Conservation (phyloP, 2,113 vertebrate species). For the Origma solitaria region DNA sequence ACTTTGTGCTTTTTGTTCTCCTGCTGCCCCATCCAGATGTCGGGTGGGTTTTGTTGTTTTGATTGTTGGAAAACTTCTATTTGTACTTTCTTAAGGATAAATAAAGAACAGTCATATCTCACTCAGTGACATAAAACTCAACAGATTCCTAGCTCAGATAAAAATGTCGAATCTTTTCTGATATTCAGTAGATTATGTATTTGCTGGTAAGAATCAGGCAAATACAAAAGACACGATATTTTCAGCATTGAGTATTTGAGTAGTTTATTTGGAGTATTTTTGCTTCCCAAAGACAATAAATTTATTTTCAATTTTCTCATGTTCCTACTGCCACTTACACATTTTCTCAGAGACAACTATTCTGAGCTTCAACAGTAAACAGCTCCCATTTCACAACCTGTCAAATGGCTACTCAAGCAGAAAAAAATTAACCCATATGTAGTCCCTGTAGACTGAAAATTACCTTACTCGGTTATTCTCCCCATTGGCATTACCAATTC, state of each 20-base stretch:
- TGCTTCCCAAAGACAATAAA: background rate
- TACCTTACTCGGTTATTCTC: background rate
- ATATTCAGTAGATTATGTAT: background rate
- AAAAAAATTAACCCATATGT: background rate
- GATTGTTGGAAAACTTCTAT: background rate
- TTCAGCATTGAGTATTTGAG: background rate
- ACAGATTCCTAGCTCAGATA: background rate
- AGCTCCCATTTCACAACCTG: background rate
- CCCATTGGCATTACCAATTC: background rate
- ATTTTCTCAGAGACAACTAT: background rate
- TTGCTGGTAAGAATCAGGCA: background rate
- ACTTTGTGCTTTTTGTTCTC: background rate
- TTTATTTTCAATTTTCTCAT: background rate
- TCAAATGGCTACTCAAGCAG: background rate
- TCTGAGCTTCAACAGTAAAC: background rate
- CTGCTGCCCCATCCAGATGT: background rate
- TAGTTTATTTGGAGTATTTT: background rate
- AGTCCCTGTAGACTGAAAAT: background rate
- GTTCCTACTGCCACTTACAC: background rate
- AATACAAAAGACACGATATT: background rate
- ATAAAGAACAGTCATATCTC: background rate
- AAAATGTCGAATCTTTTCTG: background rate
- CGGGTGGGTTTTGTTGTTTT: background rate
- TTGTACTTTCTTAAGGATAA: background rate
- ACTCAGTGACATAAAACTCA: background rate